These are phyloP conservation scores for Gavialis gangeticus DNA, from an alignment of 2,113 vertebrate species.

Conservation along the genomic window DNA sequence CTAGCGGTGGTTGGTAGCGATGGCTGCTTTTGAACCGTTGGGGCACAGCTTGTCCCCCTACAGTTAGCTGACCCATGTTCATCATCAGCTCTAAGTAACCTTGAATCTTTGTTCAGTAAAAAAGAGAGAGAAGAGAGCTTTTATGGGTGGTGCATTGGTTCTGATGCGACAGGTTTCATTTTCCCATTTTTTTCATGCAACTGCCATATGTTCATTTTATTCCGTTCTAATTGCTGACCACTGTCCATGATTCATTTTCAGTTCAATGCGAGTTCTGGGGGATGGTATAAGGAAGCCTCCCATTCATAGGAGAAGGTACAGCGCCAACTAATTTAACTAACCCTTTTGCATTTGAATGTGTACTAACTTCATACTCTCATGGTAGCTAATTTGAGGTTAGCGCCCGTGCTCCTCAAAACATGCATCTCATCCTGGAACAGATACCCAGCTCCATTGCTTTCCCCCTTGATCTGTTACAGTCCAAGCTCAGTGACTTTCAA, in stretches of 20 bases:
- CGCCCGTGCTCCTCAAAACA: neutral
- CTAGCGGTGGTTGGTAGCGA: neutral
- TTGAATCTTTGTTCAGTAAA: neutral
- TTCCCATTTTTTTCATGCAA: conserved; percentile 6
- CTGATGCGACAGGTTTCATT: neutral
- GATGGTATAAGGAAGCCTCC: conserved; percentile 89
- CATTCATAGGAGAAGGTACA: conserved; percentile 97
- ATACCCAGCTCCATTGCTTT: neutral
- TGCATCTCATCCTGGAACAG: neutral
- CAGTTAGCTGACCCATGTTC: conserved; percentile 9
- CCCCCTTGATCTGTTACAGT: neutral
- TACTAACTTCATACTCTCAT: conserved; percentile 75
- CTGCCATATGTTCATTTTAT: conserved; percentile 47
- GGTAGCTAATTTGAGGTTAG: conserved; percentile 6
- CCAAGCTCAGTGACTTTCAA: neutral
- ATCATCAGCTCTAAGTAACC: neutral
- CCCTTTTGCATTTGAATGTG: conserved; percentile 60
- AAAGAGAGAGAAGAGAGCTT: neutral
- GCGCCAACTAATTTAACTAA: conserved; percentile 75
- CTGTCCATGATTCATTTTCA: conserved; percentile 88
- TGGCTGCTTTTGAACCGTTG: conserved; percentile 17
- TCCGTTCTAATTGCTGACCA: conserved; percentile 75
- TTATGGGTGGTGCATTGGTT: neutral
- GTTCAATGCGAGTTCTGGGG: conserved; percentile 87
- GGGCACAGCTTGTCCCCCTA: neutral